Base-by-base conservation (phyloP, 2,888 invertebrate genomes). In the Scaptomyza reducta region DNA sequence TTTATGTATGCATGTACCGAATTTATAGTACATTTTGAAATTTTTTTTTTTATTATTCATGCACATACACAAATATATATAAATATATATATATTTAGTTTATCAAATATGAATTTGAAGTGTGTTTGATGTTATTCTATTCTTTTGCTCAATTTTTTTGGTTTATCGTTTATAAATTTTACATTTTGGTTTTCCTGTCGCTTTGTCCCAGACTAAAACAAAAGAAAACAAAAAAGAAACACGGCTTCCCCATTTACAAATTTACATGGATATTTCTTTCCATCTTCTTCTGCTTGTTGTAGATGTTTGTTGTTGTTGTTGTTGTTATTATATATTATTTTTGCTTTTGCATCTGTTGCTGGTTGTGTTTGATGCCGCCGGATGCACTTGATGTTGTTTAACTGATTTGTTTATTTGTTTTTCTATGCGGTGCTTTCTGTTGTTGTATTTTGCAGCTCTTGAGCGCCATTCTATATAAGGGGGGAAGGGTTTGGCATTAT, bases 361-460 rank as follows among this genome's bases (percentile, higher is more conserved):
- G 51, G 25, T 67, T 33, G 16, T 67, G 38, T 25, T 55, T 69
- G 50, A 51, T 51, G 51, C 38, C 13, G 38, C 13, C 46, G 22
- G 22, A 22, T 42, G 22, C 6, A 53, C 45, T 33, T 44, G 42
- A 41, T 55, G 46, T 41, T 47, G 53, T 53, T 47, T 40, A 57
- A 50, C 41, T 62, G 64, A 45, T 58, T 57, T 60, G 35, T 25
- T 54, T 89, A 3, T 35, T 45, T 14, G 18, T 33, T 62, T 50
- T 53, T 61, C 46, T 91, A 92, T 84, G 92, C 92, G 79, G 89
- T 90, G 88, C 92, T 92, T 89, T 92, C 92, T 67, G 92, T 91
- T 87, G 90, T 91, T 74, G 92, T 92, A 80, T 92, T 92, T 84
- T 91, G 91, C 78, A 92, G 90, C 82, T 90, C 91, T 78, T 92